Evolutionary conservation across 2,888 invertebrate species (phyloP).

Genomic region (Dynastes maya): DNA sequence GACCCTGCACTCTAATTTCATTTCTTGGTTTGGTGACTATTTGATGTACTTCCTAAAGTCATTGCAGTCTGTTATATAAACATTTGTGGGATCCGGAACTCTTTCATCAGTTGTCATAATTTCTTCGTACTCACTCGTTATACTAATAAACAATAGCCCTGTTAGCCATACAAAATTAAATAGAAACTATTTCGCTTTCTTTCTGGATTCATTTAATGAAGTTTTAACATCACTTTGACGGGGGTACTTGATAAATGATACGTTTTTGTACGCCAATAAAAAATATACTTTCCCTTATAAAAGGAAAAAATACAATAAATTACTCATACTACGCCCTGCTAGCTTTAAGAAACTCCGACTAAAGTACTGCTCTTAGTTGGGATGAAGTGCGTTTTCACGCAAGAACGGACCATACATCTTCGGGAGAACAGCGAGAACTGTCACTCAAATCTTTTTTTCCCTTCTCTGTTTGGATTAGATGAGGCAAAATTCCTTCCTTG

Average conservation of each 20-base stretch:
- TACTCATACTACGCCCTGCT: not conserved
- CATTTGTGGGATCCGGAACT: too few species aligned
- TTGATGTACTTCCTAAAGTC: too few species aligned
- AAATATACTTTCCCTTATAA: not conserved
- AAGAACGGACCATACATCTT: not conserved
- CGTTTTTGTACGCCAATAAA: not conserved
- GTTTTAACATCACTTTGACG: not conserved
- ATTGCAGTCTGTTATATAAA: too few species aligned
- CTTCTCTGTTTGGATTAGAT: constrained; percentile 20
- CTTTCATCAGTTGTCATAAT: too few species aligned
- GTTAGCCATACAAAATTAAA: too few species aligned
- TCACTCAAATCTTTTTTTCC: not conserved
- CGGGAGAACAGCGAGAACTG: not conserved
- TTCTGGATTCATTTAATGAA: too few species aligned
- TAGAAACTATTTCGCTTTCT: too few species aligned
- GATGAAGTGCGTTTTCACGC: constrained; percentile 3
- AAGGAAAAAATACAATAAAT: not conserved
- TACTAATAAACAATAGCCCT: too few species aligned
- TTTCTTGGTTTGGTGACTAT: too few species aligned
- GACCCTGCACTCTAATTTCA: too few species aligned
- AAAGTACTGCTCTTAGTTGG: constrained; percentile 1
- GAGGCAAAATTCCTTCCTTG: not conserved
- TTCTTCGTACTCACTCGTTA: too few species aligned
- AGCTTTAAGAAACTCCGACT: not conserved
- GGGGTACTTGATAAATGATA: not conserved